Conservation (phyloP, 2,888 invertebrate species). For the Pimpla rufipes region DNA sequence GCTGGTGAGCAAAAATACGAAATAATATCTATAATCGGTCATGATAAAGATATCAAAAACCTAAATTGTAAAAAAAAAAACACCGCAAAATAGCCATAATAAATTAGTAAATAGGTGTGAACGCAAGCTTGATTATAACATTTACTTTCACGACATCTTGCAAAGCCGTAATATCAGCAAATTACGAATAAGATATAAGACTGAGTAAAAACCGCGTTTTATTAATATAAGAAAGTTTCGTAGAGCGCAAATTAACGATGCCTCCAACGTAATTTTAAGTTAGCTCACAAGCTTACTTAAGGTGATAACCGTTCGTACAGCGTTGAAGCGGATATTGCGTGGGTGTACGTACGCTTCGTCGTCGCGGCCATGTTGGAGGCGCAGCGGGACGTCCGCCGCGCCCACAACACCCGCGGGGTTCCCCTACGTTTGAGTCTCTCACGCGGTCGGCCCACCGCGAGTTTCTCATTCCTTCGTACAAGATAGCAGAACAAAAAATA, state of each 20-base stretch:
- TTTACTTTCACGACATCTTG: too few relatives aligned
- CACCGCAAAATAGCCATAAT: too few relatives aligned
- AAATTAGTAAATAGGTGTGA: too few relatives aligned
- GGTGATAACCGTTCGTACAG: conserved; percentile 32
- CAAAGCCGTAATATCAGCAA: too few relatives aligned
- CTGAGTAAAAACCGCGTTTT: not conserved
- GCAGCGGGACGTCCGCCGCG: conserved; percentile 82
- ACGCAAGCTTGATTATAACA: too few relatives aligned
- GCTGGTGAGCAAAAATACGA: too few relatives aligned
- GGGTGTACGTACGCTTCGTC: conserved; percentile 77
- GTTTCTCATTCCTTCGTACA: conserved; percentile 42
- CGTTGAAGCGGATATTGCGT: conserved; percentile 68
- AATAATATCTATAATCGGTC: too few relatives aligned
- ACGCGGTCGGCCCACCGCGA: conserved; percentile 41
- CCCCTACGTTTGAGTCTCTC: conserved; percentile 45
- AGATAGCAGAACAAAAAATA: conserved; percentile 9
- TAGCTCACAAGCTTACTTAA: conserved; percentile 1
- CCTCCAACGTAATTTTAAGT: conserved; percentile 21
- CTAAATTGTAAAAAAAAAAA: too few relatives aligned
- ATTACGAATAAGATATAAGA: not conserved
- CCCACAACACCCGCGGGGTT: conserved; percentile 74
- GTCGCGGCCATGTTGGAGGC: conserved; percentile 81
- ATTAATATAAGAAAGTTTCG: not conserved
- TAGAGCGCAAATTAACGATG: not conserved
- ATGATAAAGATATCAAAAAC: too few relatives aligned